Evolutionary conservation across 2,888 invertebrate species (phyloP), one percentile per base, ranked within the genome.

Genomic region (Monopis laevigella): DNA sequence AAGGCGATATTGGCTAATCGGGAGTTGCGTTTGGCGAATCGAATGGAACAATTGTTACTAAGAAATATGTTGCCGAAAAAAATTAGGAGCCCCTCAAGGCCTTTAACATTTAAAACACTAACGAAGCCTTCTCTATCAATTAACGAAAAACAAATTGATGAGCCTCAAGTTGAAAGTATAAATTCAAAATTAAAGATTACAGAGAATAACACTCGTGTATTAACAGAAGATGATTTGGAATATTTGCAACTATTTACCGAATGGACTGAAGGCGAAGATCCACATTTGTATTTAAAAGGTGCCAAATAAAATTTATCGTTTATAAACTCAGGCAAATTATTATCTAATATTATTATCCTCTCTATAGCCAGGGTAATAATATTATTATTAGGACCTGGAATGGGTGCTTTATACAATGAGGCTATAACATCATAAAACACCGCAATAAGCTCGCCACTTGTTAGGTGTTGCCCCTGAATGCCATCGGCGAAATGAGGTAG

Each of bases 1-100:
- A 71, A 69, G 42, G 86, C 86, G 1, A 71, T 81, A 42, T 62
- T 72, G 14, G 88, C 88, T 2, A 75, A 83, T 2, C 77, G 67
- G 42, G 86, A 88, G 60, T 71, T 87, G 39, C 58, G 70, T 18
- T 65, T 77, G 38, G 80, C 85, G 48, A 62, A 80, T 41, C 62
- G 71, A 26, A 52, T 86, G 26, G 74, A 82, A 46, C 59, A 59
- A 32, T 62, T 69, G 30, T 56, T 86, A 46, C 62, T 72, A 18
- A 65, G 64, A 42, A 72, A 83, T 3, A 59, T 70, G 38, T 68
- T 65, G 52, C 73, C 55, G 3, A 16, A n/a, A 17, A 17, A 10
- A 6, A n/a, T n/a, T n/a, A n/a, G n/a, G n/a, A n/a, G n/a, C n/a
- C n/a, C n/a, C n/a, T n/a, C n/a, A n/a, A 4, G 7, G 7, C 2